Evolutionary conservation across 1,140 invertebrate genomes (phyloP), one percentile per base, ranked within the genome.

Genomic region (Spodoptera frugiperda): DNA sequence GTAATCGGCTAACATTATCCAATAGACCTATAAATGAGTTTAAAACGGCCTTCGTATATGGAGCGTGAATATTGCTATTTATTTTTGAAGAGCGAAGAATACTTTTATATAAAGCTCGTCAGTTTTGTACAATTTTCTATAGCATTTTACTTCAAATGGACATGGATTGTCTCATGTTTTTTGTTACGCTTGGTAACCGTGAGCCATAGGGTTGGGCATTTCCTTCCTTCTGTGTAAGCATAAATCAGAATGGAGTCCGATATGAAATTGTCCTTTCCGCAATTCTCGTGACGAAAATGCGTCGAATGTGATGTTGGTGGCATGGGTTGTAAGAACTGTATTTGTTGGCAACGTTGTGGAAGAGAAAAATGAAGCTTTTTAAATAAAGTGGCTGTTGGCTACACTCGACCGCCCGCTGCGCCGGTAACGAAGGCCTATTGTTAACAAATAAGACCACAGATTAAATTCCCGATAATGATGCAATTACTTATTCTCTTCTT

Each of bases 1-100:
- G 17, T 48, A 65, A 68, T 68, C 65, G 48, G 65, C 33, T 68
- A 51, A 68, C 48, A 68, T n/a, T n/a, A n/a, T 68, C 48, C 21
- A 49, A 53, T 10, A 53, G 65, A 25, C 65, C 25, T 25, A 15
- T 68, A 53, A 53, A 15, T 68, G 48, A 68, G 65, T 68, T 68
- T 68, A 33, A 68, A 68, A 68, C 65, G 48, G 25, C 14, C 48
- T 11, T 53, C 5, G 11, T 68, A 53, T 17, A 68, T 68, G 49
- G 65, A 53, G 65, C 65, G 49, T 68, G 48, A 53, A 53, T 51
- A 68, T 68, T 21, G 49, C 8, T 30, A 9, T 33, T 68, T 51
- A 51, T 68, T 68, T 68, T 53, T 51, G 21, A 8, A 53, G 21
- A 2, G 10, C 0, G 51, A 21, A 33, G 49, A 11, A 25, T 67